Conservation (phyloP, 2,797 vertebrate genomes). For the Cryptoprocta ferox region DNA sequence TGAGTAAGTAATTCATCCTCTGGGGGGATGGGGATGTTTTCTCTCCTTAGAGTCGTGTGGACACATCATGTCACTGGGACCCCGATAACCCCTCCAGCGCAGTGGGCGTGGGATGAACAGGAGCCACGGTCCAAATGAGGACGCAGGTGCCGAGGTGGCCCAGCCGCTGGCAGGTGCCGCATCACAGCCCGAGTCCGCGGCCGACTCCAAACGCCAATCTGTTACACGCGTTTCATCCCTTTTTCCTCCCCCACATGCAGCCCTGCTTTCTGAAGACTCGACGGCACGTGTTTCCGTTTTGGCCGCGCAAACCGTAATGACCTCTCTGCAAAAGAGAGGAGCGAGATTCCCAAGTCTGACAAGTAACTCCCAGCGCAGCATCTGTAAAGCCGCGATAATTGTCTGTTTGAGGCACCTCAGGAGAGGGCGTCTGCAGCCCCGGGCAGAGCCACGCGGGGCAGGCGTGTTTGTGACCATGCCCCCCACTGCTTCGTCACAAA, state of each 20-base stretch:
- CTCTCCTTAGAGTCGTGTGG: neutral
- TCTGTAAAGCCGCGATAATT: neutral
- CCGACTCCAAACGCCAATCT: neutral
- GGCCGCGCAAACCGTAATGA: neutral
- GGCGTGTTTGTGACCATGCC: accelerated
- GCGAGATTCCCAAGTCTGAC: neutral
- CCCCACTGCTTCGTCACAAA: neutral
- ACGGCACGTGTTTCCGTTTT: neutral
- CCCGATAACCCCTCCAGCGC: accelerated
- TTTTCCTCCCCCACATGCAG: neutral
- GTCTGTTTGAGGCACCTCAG: conserved; percentile 4
- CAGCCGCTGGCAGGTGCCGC: accelerated
- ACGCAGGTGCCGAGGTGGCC: accelerated
- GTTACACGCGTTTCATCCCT: accelerated
- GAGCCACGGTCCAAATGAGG: accelerated
- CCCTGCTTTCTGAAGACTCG: neutral
- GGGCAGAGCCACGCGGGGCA: neutral
- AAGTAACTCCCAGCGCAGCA: neutral
- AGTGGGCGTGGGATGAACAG: accelerated
- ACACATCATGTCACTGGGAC: accelerated
- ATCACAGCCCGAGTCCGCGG: neutral
- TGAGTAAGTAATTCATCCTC: neutral
- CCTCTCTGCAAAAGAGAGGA: neutral
- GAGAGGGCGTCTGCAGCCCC: neutral
- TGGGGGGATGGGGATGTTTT: neutral